These are phyloP conservation scores for Drosophila kambysellisi DNA, from an alignment of 2,888 invertebrate species.

Conservation along the genomic window DNA sequence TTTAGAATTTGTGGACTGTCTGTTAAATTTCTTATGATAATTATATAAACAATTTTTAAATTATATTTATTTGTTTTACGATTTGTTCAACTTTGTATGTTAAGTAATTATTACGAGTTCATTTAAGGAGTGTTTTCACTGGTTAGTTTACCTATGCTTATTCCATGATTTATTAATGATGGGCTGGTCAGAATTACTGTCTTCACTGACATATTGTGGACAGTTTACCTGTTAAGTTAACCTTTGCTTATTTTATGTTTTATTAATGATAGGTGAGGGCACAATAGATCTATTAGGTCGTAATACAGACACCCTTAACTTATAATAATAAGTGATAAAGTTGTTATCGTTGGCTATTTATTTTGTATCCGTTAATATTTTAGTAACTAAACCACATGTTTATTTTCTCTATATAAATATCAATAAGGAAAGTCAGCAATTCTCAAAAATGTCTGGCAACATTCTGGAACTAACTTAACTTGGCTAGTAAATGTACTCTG, in stretches of 20 bases:
- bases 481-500: background rate
- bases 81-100: background rate
- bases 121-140: background rate
- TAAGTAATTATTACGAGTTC: accelerated
- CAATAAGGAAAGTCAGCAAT: background rate
- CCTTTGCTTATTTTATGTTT: background rate
- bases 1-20: background rate
- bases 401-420: background rate
- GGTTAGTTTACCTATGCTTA: background rate
- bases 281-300: too few species aligned
- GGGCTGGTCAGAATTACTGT: background rate
- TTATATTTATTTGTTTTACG: background rate
- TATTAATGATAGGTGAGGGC: background rate
- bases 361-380: background rate
- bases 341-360: background rate
- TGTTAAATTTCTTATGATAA: background rate
- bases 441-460: background rate
- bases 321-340: too few species aligned
- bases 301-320: too few species aligned
- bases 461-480: background rate
- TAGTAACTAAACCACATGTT: background rate
- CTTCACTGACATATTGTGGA: too few species aligned
- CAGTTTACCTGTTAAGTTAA: too few species aligned
- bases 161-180: background rate
- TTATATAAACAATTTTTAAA: background rate